Evolutionary conservation across 2,888 invertebrate species (phyloP).

Genomic region (Frankliniella intonsa): DNA sequence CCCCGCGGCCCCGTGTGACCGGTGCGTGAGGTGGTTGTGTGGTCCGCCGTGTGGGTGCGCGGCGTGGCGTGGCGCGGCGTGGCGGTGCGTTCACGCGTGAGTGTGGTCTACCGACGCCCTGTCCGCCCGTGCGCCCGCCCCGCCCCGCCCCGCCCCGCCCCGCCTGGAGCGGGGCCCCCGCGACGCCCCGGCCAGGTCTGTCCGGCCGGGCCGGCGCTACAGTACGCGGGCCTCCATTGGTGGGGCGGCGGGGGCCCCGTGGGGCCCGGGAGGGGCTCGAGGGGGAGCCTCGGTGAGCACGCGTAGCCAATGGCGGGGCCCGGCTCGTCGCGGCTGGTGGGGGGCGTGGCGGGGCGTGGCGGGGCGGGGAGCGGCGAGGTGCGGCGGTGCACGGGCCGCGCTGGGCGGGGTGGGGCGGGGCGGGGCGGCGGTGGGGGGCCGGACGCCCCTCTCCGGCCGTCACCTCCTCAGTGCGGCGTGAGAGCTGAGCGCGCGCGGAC

Average conservation of each 20-base stretch:
- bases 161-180: background rate
- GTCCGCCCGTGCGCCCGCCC: background rate
- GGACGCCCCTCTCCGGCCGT: background rate
- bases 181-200: background rate
- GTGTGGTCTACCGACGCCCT: constrained; percentile 10
- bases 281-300: background rate
- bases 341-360: background rate
- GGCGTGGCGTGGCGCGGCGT: background rate
- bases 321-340: background rate
- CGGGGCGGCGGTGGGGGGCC: background rate
- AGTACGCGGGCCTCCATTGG: background rate
- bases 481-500: background rate
- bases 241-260: constrained; percentile 10
- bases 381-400: background rate
- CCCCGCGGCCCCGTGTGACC: no score
- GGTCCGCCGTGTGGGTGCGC: no score
- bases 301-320: constrained; percentile 2
- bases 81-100: background rate
- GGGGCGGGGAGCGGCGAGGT: background rate
- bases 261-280: background rate
- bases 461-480: background rate
- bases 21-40: no score
- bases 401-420: background rate
- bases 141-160: background rate
- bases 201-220: no score